Base-by-base conservation (phyloP, 2,797 vertebrate genomes). In the Myiothlypis chrysogaster region DNA sequence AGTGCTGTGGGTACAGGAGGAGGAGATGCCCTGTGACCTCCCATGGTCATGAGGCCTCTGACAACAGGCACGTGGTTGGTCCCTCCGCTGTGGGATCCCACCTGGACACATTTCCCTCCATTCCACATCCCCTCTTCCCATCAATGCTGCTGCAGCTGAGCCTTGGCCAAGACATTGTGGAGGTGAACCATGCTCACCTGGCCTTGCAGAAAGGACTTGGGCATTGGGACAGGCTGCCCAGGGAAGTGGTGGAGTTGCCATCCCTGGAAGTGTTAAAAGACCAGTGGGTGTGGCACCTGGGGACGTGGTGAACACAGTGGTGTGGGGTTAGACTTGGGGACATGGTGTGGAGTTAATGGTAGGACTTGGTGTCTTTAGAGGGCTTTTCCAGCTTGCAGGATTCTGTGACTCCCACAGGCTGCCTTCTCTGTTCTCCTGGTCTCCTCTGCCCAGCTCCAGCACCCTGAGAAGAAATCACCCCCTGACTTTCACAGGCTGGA, bases 81-180 rank as follows among this genome's bases (percentile, higher is more conserved):
- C 9, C 20, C 5, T 60, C 8, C 2, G 0, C 28, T 46, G 52
- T n/a, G 49, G 55, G 50, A n/a, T 56, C 41, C 66, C 8, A 4
- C 35, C 44, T 3, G 12, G 35, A 69, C 0, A 0, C 15, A 4
- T 39, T 30, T 66, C 18, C 60, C 19, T 27, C 24, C 14, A 3
- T 63, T 63, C 68, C 60, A 37, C 82, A 53, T 34, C 56, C 52
- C 39, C 23, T 52, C 18, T 34, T 84, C 64, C 59, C 56, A 49
- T 55, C 34, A 44, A 11, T 0, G 1, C 10, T 0, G 0, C 53
- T 27, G 32, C 44, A 82, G 30, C 75, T 44, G 41, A 69, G 66
- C 79, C 59, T 57, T 30, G 41, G 28, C 35, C 5, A 1, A 52
- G 34, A 8, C 37, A 17, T 4, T 1, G 3, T 14, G 79, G 61